Evolutionary conservation across 2,797 vertebrate genomes (phyloP).

Genomic region (Sibirionetta formosa): DNA sequence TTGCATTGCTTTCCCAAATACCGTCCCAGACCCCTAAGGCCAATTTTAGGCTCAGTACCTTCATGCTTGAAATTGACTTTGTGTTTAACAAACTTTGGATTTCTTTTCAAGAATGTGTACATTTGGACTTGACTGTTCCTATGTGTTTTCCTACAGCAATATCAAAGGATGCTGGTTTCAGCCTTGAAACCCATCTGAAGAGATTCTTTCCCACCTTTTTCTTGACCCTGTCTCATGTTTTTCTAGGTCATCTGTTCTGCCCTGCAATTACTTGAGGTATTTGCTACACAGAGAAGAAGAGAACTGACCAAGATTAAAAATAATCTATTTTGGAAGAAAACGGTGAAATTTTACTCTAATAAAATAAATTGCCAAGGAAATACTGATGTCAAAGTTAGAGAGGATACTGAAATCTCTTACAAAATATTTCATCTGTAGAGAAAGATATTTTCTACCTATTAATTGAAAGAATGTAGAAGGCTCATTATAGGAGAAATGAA

Average conservation of each 20-base stretch:
- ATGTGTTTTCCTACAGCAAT: background rate
- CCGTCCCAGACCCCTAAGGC: background rate
- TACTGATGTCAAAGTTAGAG: background rate
- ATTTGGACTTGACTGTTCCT: background rate
- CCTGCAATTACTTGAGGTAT: background rate
- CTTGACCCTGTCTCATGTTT: background rate
- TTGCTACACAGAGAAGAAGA: background rate
- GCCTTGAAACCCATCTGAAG: background rate
- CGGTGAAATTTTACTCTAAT: background rate
- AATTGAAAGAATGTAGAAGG: background rate
- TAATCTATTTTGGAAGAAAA: background rate
- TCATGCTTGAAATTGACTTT: background rate
- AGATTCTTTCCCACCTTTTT: background rate
- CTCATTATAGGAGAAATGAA: background rate
- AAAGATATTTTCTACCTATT: background rate
- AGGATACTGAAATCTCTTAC: background rate
- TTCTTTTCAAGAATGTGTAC: background rate
- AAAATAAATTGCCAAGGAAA: background rate
- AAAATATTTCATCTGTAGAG: background rate
- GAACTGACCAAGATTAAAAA: background rate
- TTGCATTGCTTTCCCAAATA: too few species aligned
- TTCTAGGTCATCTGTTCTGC: background rate
- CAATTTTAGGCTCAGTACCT: background rate
- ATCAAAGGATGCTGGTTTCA: background rate
- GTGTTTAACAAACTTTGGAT: background rate